These are phyloP conservation scores for Timema cristinae DNA, from an alignment of 2,888 invertebrate genomes.

Conservation along the genomic window DNA sequence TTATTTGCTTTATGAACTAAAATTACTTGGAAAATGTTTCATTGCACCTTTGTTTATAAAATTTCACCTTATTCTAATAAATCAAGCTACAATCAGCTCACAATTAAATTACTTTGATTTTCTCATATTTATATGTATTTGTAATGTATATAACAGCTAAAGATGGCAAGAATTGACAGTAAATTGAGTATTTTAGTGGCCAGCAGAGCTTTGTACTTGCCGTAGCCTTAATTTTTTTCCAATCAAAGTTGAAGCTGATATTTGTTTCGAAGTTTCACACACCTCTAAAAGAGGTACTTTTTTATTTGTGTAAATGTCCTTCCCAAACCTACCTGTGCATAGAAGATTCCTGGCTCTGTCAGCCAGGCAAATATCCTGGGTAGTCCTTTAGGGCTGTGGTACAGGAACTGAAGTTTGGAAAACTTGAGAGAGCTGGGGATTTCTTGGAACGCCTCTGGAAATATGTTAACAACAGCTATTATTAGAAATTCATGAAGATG, in stretches of 20 bases:
- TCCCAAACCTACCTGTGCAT: constrained; percentile 60
- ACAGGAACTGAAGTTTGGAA: constrained; percentile 76
- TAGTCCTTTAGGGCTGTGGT: constrained; percentile 56
- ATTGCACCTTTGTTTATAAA: too few relatives aligned
- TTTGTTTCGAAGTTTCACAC: too few relatives aligned
- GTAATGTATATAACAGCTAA: too few relatives aligned
- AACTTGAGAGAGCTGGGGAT: constrained; percentile 68
- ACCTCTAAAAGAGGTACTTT: too few relatives aligned
- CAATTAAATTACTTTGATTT: too few relatives aligned
- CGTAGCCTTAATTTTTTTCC: too few relatives aligned
- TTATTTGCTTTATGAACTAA: too few relatives aligned
- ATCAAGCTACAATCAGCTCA: too few relatives aligned
- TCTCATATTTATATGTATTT: too few relatives aligned
- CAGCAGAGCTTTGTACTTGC: background rate
- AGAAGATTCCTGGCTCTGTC: constrained; percentile 76
- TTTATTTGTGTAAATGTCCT: background rate
- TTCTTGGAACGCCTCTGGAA: constrained; percentile 55
- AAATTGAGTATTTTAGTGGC: background rate
- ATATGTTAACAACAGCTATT: background rate
- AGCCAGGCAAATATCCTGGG: constrained; percentile 86
- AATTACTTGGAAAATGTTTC: too few relatives aligned
- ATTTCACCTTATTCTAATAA: too few relatives aligned
- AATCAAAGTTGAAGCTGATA: too few relatives aligned
- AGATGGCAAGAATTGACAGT: background rate
- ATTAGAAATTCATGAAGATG: background rate